These are phyloP conservation scores for Hyalella azteca DNA, from an alignment of 2,888 invertebrate genomes.

Conservation along the genomic window DNA sequence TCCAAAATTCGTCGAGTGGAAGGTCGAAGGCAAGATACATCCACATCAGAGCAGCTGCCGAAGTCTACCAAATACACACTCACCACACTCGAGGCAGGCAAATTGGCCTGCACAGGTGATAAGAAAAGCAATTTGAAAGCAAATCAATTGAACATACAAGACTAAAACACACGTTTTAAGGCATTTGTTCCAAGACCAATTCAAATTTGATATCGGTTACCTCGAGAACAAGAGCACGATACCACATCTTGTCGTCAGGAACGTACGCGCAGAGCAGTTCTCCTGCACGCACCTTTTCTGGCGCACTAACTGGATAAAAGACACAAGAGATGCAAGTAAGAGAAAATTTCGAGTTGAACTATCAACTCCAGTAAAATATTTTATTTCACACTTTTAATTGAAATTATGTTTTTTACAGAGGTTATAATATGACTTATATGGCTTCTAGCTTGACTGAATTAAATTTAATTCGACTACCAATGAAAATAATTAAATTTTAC, in stretches of 20 bases:
- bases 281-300: slow-evolving; percentile 17
- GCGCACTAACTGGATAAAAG: background rate
- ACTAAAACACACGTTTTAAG: background rate
- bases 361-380: too few relatives aligned
- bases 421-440: too few relatives aligned
- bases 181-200: too few relatives aligned
- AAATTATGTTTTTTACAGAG: too few relatives aligned
- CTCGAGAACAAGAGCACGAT: slow-evolving; percentile 37
- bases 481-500: too few relatives aligned
- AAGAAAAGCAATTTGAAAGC: background rate
- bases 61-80: slow-evolving; percentile 41
- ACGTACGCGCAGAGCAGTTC: slow-evolving; percentile 44
- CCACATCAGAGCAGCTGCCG: slow-evolving; percentile 13
- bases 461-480: too few relatives aligned
- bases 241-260: slow-evolving; percentile 35
- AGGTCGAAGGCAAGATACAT: background rate
- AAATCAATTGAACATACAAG: background rate
- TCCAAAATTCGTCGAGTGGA: background rate
- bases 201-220: background rate
- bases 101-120: background rate
- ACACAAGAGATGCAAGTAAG: too few relatives aligned
- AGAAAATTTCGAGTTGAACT: too few relatives aligned
- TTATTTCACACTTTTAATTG: too few relatives aligned
- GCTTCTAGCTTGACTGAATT: too few relatives aligned
- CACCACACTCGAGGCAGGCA: background rate